phyloP scores from a whole-genome alignment of 2,113 vertebrate species.

The Esox niger region DNA sequence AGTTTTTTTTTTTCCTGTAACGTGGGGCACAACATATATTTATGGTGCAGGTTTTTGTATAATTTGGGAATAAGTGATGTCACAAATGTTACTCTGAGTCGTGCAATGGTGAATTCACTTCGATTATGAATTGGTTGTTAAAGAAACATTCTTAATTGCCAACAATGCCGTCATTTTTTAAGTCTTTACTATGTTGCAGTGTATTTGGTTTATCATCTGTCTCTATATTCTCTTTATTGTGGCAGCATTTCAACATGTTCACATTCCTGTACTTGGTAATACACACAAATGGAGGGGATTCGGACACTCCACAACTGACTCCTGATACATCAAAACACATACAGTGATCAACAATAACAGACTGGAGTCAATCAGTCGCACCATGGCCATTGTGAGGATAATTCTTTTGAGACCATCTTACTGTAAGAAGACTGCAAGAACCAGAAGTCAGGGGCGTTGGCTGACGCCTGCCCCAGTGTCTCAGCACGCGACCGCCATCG shows the following conservation, averaged over 20 bases:
- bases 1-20: not conserved
- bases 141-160: no score
- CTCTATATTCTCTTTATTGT: no score
- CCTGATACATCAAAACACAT: not conserved
- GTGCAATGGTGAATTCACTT: no score
- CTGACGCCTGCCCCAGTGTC: conserved; percentile 16
- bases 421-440: conserved; percentile 14
- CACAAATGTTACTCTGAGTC: no score
- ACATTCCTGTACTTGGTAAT: no score
- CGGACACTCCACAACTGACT: no score
- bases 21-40: not conserved
- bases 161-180: no score
- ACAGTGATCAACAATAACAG: not conserved
- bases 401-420: conserved; percentile 21
- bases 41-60: not conserved
- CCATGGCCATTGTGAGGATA: not conserved
- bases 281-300: no score
- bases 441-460: conserved; percentile 3
- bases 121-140: no score
- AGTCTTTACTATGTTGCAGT: no score
- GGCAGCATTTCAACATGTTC: no score
- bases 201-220: no score
- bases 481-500: conserved; percentile 46
- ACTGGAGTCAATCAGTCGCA: not conserved
- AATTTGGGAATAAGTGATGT: not conserved